Conservation (phyloP, 2,797 vertebrate species). For the Lerista edwardsae region DNA sequence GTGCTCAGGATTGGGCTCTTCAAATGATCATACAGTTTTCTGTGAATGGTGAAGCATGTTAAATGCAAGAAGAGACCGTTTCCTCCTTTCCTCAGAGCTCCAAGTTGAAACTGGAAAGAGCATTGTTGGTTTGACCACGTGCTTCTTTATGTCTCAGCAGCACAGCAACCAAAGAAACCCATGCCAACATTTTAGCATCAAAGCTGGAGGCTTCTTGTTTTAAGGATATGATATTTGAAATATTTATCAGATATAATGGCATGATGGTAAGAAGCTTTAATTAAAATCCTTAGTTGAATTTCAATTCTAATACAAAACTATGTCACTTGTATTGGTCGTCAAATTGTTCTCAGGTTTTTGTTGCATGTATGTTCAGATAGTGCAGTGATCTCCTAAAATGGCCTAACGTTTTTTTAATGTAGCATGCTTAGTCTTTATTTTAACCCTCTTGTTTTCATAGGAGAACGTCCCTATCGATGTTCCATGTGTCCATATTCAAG, state of each 20-base stretch:
- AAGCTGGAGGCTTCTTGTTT: not conserved
- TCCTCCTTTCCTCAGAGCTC: not conserved
- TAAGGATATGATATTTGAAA: slow-evolving; percentile 43
- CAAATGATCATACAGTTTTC: not conserved
- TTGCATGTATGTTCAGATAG: not conserved
- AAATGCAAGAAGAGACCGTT: not conserved
- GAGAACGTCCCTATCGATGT: slow-evolving; percentile 95
- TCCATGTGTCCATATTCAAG: slow-evolving; percentile 95
- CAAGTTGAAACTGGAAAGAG: no score
- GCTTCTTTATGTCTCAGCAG: no score
- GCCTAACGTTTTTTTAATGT: not conserved
- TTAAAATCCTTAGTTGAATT: no score
- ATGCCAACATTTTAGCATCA: no score
- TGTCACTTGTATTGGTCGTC: not conserved
- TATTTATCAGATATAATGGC: not conserved
- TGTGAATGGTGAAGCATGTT: not conserved
- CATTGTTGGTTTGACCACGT: no score
- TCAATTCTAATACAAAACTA: not conserved
- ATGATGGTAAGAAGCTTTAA: not conserved
- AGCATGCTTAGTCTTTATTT: slow-evolving; percentile 25
- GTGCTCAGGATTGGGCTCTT: not conserved
- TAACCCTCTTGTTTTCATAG: slow-evolving; percentile 73
- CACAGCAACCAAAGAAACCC: no score
- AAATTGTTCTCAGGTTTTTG: not conserved
- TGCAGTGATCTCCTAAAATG: not conserved